These are phyloP conservation scores for Lordiphosa stackelbergi DNA, from an alignment of 1,140 invertebrate species.

Conservation along the genomic window DNA sequence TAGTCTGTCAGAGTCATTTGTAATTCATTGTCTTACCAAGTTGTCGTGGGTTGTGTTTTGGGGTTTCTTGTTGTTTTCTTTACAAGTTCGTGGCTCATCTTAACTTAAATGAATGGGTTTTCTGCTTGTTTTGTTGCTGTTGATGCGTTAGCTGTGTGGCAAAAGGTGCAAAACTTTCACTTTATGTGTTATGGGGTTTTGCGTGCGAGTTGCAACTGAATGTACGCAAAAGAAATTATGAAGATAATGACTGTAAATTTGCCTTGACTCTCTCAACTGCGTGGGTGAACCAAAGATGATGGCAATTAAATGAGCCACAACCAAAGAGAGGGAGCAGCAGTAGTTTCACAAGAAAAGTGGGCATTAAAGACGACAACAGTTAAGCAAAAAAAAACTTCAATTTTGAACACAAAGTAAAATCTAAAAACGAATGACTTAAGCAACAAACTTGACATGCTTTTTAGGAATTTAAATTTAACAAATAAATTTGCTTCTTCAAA, in stretches of 20 bases:
- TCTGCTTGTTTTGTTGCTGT: constrained; percentile 49
- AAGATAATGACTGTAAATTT: constrained; percentile 71
- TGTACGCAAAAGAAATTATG: constrained; percentile 56
- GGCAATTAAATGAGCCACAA: constrained; percentile 50
- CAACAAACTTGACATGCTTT: constrained; percentile 35
- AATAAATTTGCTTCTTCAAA: background rate
- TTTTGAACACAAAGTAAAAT: constrained; percentile 15
- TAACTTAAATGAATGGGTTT: constrained; percentile 34
- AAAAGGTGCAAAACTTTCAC: constrained; percentile 72
- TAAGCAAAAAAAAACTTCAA: background rate
- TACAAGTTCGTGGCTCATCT: constrained; percentile 58
- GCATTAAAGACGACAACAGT: constrained; percentile 16
- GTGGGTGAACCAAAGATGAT: constrained; percentile 53
- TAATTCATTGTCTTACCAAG: constrained; percentile 56
- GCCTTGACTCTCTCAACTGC: constrained; percentile 32
- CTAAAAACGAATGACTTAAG: constrained; percentile 40
- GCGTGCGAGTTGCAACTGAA: constrained; percentile 53
- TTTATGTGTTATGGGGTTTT: constrained; percentile 66
- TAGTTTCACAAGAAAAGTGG: constrained; percentile 9
- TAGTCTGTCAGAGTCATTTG: constrained; percentile 60
- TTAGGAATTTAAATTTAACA: constrained; percentile 4
- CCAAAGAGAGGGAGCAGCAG: constrained; percentile 21
- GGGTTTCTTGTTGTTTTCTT: constrained; percentile 21
- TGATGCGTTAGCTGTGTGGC: constrained; percentile 46
- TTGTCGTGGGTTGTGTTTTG: constrained; percentile 29